These are phyloP conservation scores for Tachycineta bicolor DNA, from an alignment of 2,113 vertebrate genomes.

Conservation along the genomic window DNA sequence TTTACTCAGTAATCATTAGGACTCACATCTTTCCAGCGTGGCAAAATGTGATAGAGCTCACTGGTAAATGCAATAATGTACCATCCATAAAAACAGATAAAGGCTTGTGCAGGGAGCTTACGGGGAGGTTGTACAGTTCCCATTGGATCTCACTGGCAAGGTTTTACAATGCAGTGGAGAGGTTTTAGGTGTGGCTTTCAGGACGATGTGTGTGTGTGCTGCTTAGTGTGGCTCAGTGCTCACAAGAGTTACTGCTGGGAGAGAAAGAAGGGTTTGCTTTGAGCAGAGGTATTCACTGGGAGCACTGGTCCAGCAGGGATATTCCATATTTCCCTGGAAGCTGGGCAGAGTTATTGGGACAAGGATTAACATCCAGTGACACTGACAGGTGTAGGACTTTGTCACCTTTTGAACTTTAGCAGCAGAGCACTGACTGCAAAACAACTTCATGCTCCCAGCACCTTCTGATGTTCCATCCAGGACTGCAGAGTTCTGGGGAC, in stretches of 20 bases:
- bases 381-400: not conserved
- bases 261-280: not conserved
- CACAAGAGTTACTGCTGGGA: not conserved
- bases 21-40: not conserved
- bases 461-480: not conserved
- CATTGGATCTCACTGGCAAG: not conserved
- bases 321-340: not conserved
- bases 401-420: not conserved
- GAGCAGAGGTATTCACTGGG: fast-evolving
- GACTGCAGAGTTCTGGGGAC: not conserved
- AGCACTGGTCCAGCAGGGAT: not conserved
- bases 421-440: not conserved
- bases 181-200: not conserved
- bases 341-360: not conserved
- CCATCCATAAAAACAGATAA: not conserved
- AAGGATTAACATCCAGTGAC: not conserved
- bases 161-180: not conserved
- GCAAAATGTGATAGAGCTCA: not conserved
- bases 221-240: not conserved
- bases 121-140: not conserved
- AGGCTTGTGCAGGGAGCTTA: not conserved
- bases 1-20: not conserved
- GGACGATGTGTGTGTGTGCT: not conserved
- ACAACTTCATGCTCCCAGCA: not conserved
- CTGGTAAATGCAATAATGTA: not conserved